Conservation (phyloP, 2,113 vertebrate genomes). For the Misgurnus anguillicaudatus region DNA sequence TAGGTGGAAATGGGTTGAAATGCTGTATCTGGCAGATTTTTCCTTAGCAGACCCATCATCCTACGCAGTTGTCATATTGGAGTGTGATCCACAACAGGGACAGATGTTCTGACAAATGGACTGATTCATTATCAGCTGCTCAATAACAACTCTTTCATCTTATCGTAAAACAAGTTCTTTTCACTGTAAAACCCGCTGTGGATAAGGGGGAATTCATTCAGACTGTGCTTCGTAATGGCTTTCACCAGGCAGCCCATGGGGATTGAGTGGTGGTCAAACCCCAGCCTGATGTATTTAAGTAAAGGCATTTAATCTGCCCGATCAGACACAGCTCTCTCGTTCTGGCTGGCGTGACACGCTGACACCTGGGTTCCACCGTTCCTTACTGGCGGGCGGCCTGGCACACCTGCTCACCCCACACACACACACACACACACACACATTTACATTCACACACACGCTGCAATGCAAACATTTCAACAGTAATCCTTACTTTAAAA, state of each 20-base stretch:
- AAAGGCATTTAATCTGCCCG: slow-evolving; percentile 21
- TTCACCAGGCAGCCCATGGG: slow-evolving; percentile 8
- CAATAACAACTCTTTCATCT: slow-evolving; percentile 24
- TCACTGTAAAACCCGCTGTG: not conserved
- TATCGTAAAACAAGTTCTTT: slow-evolving; percentile 1
- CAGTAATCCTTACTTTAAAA: slow-evolving; percentile 51
- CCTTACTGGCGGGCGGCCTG: not conserved
- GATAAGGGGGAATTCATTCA: not conserved
- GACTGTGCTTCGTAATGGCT: slow-evolving; percentile 19
- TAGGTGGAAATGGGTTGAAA: not conserved
- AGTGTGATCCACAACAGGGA: slow-evolving; percentile 22
- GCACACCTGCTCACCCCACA: slow-evolving; percentile 42
- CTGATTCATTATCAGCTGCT: slow-evolving; percentile 5
- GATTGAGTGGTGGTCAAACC: slow-evolving; percentile 32
- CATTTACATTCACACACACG: slow-evolving; percentile 19
- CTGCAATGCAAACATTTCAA: slow-evolving; percentile 10
- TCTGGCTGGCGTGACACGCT: slow-evolving; percentile 62
- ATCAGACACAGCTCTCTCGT: slow-evolving; percentile 53
- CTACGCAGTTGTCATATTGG: not conserved
- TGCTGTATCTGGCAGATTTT: not conserved
- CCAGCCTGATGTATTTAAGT: slow-evolving; percentile 37
- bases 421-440: slow-evolving; percentile 35
- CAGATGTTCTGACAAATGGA: slow-evolving; percentile 11
- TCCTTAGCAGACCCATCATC: not conserved
- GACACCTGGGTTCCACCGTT: slow-evolving; percentile 37